Percentiles rank a stretch among this genome's conserved stretches.
phyloP scores from a whole-genome alignment of 2,888 invertebrate genomes.

The Gibbula magus region DNA sequence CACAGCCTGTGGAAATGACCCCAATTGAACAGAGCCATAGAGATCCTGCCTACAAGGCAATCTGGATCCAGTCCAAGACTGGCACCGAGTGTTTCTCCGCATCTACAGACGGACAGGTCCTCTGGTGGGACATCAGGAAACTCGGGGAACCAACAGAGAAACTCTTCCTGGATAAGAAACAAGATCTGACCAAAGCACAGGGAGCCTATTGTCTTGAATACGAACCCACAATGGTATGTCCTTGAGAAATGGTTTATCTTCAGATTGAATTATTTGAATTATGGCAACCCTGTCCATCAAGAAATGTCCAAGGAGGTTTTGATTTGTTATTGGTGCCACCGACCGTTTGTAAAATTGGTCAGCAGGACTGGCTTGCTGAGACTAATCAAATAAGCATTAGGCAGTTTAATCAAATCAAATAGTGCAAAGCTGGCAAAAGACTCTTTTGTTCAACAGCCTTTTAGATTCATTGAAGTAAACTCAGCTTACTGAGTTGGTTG shows the following conservation, averaged over 20 bases:
- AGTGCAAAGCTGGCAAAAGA: no score
- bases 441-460: no score
- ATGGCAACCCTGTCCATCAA: no score
- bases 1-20: conserved; percentile 86
- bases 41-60: conserved; percentile 89
- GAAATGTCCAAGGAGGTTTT: no score
- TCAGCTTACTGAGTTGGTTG: no score
- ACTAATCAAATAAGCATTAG: no score
- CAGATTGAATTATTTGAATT: no score
- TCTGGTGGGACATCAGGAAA: conserved; percentile 89
- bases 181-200: conserved; percentile 81
- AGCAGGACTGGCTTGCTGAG: no score
- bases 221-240: conserved; percentile 83
- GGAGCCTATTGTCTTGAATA: conserved; percentile 87
- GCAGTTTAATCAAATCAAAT: no score
- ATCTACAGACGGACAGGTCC: conserved; percentile 90
- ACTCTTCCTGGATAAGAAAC: conserved; percentile 83
- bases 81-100: conserved; percentile 96
- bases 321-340: no score
- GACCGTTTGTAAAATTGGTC: no score
- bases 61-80: conserved; percentile 95
- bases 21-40: conserved; percentile 89
- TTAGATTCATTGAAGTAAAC: no score
- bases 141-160: conserved; percentile 84
- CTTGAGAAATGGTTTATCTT: background rate